Conservation (phyloP, 2,113 vertebrate genomes). For the Lathamus discolor region DNA sequence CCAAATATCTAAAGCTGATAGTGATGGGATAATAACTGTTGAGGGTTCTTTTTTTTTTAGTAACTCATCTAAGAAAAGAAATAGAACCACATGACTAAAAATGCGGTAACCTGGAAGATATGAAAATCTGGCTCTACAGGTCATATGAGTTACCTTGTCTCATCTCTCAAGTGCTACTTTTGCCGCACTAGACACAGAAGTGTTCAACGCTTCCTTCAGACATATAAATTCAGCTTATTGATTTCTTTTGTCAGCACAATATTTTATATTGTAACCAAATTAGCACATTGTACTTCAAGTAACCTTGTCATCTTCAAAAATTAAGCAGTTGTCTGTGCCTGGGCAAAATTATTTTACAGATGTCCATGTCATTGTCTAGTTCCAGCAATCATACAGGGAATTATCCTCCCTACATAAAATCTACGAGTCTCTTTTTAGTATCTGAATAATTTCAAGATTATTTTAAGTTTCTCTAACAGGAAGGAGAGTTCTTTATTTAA, state of each 20-base stretch:
- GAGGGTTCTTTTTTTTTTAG: background rate
- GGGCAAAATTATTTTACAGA: background rate
- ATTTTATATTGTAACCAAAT: constrained; percentile 28
- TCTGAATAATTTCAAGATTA: background rate
- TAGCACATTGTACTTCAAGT: constrained; percentile 22
- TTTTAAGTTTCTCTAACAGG: background rate
- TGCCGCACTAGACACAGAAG: background rate
- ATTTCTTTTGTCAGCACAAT: constrained; percentile 12
- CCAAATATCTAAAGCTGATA: background rate
- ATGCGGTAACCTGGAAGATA: background rate
- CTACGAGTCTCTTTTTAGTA: background rate
- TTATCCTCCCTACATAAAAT: background rate
- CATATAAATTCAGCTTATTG: constrained; percentile 12
- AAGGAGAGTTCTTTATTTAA: constrained; percentile 12
- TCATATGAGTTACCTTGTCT: background rate
- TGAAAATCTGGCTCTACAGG: background rate
- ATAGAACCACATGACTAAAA: background rate
- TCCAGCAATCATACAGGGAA: background rate
- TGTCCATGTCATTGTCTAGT: background rate
- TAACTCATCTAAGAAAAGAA: background rate
- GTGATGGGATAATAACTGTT: background rate
- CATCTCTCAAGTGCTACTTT: background rate
- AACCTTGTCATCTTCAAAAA: constrained; percentile 1
- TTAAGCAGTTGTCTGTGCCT: background rate
- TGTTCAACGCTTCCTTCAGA: background rate